phyloP scores from a whole-genome alignment of 2,113 vertebrate species.

The Carassius auratus region DNA sequence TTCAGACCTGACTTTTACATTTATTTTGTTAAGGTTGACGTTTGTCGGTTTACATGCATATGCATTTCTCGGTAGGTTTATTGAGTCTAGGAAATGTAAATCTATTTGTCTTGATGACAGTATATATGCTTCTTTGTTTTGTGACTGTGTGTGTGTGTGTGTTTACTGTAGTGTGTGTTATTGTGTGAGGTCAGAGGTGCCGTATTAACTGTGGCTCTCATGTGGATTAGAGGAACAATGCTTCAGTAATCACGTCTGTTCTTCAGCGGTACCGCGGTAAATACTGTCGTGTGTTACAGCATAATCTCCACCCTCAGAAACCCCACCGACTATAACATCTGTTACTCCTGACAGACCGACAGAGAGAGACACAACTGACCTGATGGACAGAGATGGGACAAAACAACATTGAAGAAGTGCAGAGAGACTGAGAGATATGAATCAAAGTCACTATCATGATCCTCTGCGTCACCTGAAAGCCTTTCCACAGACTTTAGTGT shows the following conservation, averaged over 20 bases:
- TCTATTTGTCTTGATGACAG: background rate
- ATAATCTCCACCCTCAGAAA: conserved; percentile 70
- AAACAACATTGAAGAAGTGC: conserved; percentile 13
- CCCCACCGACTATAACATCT: conserved; percentile 66
- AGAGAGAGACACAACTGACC: background rate
- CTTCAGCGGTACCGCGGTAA: conserved; percentile 65
- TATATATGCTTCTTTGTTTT: background rate
- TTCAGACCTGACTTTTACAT: background rate
- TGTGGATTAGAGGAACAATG: conserved; percentile 70
- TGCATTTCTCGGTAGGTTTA: background rate
- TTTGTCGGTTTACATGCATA: background rate
- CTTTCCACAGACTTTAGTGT: background rate
- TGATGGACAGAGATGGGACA: conserved; percentile 14
- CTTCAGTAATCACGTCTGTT: conserved; percentile 68
- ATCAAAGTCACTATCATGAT: background rate
- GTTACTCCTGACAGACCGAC: conserved; percentile 46
- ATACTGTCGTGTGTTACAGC: conserved; percentile 69
- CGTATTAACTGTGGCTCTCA: conserved; percentile 44
- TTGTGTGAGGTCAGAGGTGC: conserved; percentile 20
- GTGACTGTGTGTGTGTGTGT: background rate
- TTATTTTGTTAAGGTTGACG: background rate
- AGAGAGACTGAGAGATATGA: background rate
- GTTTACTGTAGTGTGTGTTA: conserved; percentile 7
- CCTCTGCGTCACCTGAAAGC: background rate
- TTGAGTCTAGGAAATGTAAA: background rate